Evolutionary conservation across 30 jellyfish, hydroid and myxozoan genomes (phyloP).

Genomic region (Nemopilema nomurai): DNA sequence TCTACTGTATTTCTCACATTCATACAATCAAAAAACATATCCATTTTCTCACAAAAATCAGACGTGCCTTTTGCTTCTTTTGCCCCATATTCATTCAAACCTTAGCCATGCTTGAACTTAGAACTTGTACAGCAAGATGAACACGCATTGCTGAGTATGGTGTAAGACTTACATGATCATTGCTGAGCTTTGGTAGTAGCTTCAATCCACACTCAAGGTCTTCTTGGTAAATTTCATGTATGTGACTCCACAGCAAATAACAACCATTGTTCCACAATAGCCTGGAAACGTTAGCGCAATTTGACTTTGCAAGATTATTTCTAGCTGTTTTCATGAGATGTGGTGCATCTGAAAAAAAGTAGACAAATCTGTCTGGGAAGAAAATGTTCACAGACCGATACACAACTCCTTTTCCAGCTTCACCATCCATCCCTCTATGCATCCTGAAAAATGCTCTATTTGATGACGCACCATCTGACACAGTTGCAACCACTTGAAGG

Average conservation of each 20-base stretch:
- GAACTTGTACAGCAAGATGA: no score
- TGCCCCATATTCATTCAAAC: conserved; percentile 54
- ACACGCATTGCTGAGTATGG: conserved; percentile 43
- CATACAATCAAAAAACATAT: conserved; percentile 55
- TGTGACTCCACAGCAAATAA: conserved; percentile 47
- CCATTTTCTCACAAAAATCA: conserved; percentile 52
- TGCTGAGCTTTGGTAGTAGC: conserved; percentile 27
- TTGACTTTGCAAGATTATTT: conserved; percentile 12
- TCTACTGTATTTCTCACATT: no score
- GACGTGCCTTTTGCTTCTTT: conserved; percentile 44
- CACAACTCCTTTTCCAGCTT: conserved; percentile 19
- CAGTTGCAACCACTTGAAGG: no score
- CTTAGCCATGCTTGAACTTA: no score
- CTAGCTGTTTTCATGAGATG: conserved; percentile 45
- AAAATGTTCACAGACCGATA: not conserved
- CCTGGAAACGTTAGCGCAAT: no score
- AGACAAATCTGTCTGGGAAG: conserved; percentile 27
- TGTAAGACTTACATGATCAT: conserved; percentile 23
- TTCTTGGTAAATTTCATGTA: conserved; percentile 25
- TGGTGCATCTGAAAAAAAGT: conserved; percentile 32
- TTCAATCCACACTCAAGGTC: conserved; percentile 46
- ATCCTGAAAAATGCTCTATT: conserved; percentile 8
- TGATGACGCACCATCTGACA: no score
- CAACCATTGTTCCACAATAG: conserved; percentile 50
- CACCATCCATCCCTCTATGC: not conserved